phyloP scores from a whole-genome alignment of 2,888 invertebrate genomes.

The Choreutis nemorana region DNA sequence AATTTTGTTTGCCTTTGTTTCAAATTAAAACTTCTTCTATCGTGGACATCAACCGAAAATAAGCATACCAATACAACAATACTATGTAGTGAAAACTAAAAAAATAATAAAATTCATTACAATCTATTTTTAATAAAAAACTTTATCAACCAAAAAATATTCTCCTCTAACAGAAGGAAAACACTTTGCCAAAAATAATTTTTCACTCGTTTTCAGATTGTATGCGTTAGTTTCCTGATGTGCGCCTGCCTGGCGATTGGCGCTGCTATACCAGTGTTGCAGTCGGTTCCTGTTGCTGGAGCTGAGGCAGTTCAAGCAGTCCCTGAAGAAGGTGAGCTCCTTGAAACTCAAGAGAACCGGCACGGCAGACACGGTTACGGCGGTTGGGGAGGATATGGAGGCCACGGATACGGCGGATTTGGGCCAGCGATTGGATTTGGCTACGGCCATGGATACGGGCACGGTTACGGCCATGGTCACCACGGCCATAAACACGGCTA shows the following conservation, averaged over 20 bases:
- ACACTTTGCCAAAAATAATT: too few relatives aligned
- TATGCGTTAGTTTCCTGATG: slow-evolving; percentile 23
- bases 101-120: too few relatives aligned
- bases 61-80: too few relatives aligned
- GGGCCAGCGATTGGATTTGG: too few relatives aligned
- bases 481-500: slow-evolving; percentile 8
- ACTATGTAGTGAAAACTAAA: too few relatives aligned
- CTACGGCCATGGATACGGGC: slow-evolving; percentile 2
- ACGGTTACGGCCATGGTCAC: slow-evolving; percentile 5
- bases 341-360: neutral
- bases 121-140: too few relatives aligned
- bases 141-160: too few relatives aligned
- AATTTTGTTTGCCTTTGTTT: too few relatives aligned
- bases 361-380: slow-evolving; percentile 2
- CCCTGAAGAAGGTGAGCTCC: too few relatives aligned
- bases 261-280: slow-evolving; percentile 5
- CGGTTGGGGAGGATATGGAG: slow-evolving; percentile 8
- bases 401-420: slow-evolving; percentile 15
- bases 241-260: slow-evolving; percentile 27
- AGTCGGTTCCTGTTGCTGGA: slow-evolving; percentile 21
- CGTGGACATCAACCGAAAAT: too few relatives aligned
- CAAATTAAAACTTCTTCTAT: too few relatives aligned
- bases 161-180: too few relatives aligned
- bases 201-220: slow-evolving; percentile 20
- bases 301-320: slow-evolving; percentile 6